These are phyloP conservation scores for Ormyrus labotus DNA, from an alignment of 2,888 invertebrate genomes.

Conservation along the genomic window DNA sequence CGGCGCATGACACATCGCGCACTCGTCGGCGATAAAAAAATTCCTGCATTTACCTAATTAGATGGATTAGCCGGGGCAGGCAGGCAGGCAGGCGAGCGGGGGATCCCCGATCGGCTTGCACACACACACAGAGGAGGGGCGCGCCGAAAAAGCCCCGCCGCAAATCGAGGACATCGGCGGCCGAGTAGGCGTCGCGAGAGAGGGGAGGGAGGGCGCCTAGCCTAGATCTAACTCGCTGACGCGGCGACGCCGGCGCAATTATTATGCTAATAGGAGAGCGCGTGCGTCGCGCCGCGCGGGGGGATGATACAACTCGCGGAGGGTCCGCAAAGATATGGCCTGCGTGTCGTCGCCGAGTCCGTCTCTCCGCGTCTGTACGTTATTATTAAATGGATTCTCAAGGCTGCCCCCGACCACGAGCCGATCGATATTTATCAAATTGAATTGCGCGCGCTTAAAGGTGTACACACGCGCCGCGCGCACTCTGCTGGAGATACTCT, in stretches of 20 bases:
- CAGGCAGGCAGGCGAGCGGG: background rate
- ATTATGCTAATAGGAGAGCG: conserved; percentile 69
- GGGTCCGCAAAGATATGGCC: too few species aligned
- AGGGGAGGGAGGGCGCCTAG: background rate
- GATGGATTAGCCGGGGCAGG: background rate
- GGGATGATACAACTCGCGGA: background rate
- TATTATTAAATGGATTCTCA: conserved; percentile 71
- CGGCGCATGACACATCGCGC: too few species aligned
- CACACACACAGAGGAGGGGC: background rate
- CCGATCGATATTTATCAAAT: conserved; percentile 71
- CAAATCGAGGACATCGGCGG: background rate
- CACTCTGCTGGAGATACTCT: background rate
- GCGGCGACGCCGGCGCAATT: conserved; percentile 64
- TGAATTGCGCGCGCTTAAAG: conserved; percentile 57
- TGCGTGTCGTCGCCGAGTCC: background rate
- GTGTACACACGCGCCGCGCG: background rate
- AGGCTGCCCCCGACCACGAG: conserved; percentile 59
- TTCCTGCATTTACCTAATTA: conserved; percentile 21
- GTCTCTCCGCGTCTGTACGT: conserved; percentile 57
- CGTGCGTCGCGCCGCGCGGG: conserved; percentile 6
- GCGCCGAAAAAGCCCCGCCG: background rate
- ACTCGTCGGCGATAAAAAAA: too few species aligned
- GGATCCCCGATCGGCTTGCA: too few species aligned
- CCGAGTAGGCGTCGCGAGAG: background rate
- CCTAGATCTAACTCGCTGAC: background rate